A percentile compares a stretch with the other conserved stretches of the same genome.
phyloP scores from a whole-genome alignment of 2,113 vertebrate species.

The Mormoops blainvillei region DNA sequence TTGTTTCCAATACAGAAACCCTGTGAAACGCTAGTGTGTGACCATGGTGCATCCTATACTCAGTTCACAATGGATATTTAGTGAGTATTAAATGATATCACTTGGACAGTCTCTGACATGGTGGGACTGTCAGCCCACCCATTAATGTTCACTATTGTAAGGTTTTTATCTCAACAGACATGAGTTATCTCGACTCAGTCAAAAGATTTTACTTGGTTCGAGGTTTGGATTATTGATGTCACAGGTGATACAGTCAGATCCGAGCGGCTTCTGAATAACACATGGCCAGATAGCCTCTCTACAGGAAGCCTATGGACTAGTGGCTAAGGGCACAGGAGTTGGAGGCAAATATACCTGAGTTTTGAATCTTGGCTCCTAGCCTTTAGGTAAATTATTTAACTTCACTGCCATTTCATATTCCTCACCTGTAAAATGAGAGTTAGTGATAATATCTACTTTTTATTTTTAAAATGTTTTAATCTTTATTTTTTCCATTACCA shows the following conservation, averaged over 20 bases:
- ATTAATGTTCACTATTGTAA: neutral
- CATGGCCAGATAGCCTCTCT: neutral
- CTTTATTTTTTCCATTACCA: neutral
- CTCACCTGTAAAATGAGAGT: neutral
- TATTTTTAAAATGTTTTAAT: neutral
- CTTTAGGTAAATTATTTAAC: neutral
- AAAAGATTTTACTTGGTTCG: neutral
- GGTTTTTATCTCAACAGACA: neutral
- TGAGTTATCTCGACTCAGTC: neutral
- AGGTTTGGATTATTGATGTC: neutral
- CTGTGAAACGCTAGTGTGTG: neutral
- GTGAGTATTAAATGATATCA: neutral
- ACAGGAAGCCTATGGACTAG: neutral
- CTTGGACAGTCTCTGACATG: neutral
- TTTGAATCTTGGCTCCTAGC: neutral
- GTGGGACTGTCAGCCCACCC: neutral
- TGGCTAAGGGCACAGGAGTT: neutral
- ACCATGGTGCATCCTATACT: neutral
- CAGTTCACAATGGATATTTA: neutral
- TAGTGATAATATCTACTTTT: neutral
- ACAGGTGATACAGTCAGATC: neutral
- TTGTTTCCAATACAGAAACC: neutral
- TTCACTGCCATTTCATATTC: neutral
- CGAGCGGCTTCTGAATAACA: neutral
- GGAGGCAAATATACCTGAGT: neutral